Percentiles rank a stretch among this genome's conserved stretches.
Conservation (phyloP, 2,113 vertebrate species). For the Ammodytes marinus region DNA sequence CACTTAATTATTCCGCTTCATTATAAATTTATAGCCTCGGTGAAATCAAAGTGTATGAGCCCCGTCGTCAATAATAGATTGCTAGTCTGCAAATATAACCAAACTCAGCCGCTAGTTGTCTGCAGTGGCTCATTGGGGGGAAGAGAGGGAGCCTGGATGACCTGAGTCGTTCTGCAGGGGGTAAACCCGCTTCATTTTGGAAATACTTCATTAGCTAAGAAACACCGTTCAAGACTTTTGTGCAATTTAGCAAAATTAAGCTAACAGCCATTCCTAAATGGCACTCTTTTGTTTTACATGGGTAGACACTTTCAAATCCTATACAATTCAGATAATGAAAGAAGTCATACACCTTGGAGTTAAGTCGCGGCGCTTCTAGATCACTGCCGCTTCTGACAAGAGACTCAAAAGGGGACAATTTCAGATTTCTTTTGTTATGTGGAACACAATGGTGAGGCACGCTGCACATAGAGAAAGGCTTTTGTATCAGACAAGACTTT, state of each 20-base stretch:
- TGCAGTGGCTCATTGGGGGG: slow-evolving; percentile 27
- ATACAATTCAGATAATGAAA: background rate
- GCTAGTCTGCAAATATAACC: slow-evolving; percentile 43
- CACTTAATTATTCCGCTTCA: slow-evolving; percentile 45
- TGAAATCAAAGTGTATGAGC: slow-evolving; percentile 53
- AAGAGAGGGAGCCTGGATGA: slow-evolving; percentile 43
- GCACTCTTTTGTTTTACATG: slow-evolving; percentile 1
- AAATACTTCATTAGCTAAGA: slow-evolving; percentile 20
- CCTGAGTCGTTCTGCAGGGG: slow-evolving; percentile 14
- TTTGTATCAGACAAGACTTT: slow-evolving; percentile 30
- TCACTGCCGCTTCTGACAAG: background rate
- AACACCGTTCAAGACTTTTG: slow-evolving; percentile 19
- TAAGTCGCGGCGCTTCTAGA: slow-evolving; percentile 5
- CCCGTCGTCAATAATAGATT: slow-evolving; percentile 58
- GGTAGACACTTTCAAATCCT: slow-evolving; percentile 12
- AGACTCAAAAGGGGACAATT: slow-evolving; percentile 17
- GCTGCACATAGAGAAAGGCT: slow-evolving; percentile 22
- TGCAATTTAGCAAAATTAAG: slow-evolving; percentile 11
- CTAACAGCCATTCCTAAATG: background rate
- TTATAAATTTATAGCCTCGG: slow-evolving; percentile 35
- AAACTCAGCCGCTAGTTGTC: slow-evolving; percentile 30
- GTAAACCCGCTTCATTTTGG: slow-evolving; percentile 46
- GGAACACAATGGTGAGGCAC: background rate
- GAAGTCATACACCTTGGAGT: slow-evolving; percentile 6
- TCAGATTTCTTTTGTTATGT: slow-evolving; percentile 37